Conservation (phyloP, 2,888 invertebrate species). For the Monopis laevigella region DNA sequence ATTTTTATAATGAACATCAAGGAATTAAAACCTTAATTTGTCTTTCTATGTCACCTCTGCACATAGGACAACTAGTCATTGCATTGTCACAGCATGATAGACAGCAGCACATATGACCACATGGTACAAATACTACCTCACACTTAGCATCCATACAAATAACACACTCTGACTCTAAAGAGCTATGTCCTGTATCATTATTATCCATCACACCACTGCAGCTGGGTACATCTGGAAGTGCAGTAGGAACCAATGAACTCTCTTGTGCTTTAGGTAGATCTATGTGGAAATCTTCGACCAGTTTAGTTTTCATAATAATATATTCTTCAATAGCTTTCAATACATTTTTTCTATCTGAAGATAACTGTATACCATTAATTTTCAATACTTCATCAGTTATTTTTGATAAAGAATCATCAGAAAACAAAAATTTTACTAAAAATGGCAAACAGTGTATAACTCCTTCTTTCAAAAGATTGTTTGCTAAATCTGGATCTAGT, state of each 20-base stretch:
- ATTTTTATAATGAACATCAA: conserved; percentile 28
- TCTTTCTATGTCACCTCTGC: conserved; percentile 74
- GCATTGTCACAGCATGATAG: conserved; percentile 70
- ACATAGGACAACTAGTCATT: conserved; percentile 79
- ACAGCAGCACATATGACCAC: conserved; percentile 90
- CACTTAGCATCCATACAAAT: conserved; percentile 80
- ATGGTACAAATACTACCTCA: conserved; percentile 83
- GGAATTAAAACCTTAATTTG: conserved; percentile 72
- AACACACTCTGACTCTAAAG: conserved; percentile 76
- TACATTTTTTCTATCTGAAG: conserved; percentile 68
- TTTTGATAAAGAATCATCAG: conserved; percentile 55
- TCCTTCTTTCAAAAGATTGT: conserved; percentile 75
- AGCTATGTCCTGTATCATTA: conserved; percentile 28
- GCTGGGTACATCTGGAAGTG: conserved; percentile 26
- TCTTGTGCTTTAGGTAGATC: conserved; percentile 17
- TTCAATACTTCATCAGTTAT: conserved; percentile 66
- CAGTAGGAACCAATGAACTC: conserved; percentile 34
- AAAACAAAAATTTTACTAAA: conserved; percentile 69
- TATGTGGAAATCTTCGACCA: background rate
- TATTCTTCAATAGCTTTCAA: conserved; percentile 71
- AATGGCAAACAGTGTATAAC: conserved; percentile 82
- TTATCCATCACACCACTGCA: conserved; percentile 38
- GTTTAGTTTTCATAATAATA: conserved; percentile 43
- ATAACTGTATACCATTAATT: conserved; percentile 64
- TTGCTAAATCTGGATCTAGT: conserved; percentile 74